A percentile compares a stretch with the other conserved stretches of the same genome.
Conservation (phyloP, 2,888 invertebrate genomes). For the Helobdella robusta region DNA sequence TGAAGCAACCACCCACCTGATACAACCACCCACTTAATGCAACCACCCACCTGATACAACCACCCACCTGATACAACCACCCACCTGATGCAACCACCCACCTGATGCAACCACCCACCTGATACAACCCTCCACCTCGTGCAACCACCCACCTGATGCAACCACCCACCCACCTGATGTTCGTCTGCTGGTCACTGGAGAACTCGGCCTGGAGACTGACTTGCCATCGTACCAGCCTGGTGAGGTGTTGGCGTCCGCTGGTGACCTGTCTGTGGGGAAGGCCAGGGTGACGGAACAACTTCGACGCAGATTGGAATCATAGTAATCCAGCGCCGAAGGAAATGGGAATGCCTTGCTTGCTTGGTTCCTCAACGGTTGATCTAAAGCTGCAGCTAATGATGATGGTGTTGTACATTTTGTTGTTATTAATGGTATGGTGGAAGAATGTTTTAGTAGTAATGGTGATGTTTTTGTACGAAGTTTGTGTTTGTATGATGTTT, state of each 20-base stretch:
- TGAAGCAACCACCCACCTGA: too few relatives aligned
- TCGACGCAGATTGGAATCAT: conserved; percentile 19
- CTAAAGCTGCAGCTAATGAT: not conserved
- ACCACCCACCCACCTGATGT: conserved; percentile 11
- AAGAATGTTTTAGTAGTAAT: too few relatives aligned
- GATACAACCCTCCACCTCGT: too few relatives aligned
- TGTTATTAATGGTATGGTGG: too few relatives aligned
- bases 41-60: not conserved
- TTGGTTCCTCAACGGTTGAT: not conserved
- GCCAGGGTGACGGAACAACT: conserved; percentile 24
- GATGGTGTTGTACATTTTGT: not conserved
- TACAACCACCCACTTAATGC: too few relatives aligned
- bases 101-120: not conserved
- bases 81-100: too few relatives aligned
- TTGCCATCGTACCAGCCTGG: conserved; percentile 13
- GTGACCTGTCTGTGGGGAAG: conserved; percentile 17
- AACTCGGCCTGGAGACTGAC: conserved; percentile 9
- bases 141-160: not conserved
- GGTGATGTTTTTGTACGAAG: too few relatives aligned
- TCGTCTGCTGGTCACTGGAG: conserved; percentile 16
- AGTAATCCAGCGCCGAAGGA: not conserved
- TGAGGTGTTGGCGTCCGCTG: not conserved
- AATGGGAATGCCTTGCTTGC: not conserved
- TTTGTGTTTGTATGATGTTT: too few relatives aligned
- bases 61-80: not conserved